A percentile compares a stretch with the other conserved stretches of the same genome.
phyloP scores from a whole-genome alignment of 2,113 vertebrate species.

The Microcebus lehilahytsara region DNA sequence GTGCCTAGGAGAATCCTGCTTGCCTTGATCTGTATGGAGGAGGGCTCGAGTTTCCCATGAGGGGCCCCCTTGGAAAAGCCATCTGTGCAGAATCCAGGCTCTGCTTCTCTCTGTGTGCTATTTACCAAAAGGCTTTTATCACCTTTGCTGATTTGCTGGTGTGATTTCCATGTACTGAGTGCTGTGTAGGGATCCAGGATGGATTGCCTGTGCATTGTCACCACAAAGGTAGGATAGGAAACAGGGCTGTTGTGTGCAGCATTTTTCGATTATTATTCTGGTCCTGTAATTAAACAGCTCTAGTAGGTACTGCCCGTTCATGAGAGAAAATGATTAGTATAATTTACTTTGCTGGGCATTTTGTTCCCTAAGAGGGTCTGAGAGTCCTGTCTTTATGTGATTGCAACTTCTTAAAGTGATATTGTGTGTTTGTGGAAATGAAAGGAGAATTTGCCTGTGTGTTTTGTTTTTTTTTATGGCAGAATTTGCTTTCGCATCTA shows the following conservation, averaged over 20 bases:
- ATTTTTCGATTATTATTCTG: constrained; percentile 80
- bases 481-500: constrained; percentile 77
- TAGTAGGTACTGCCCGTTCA: constrained; percentile 76
- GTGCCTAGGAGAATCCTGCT: constrained; percentile 87
- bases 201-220: constrained; percentile 99
- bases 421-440: constrained; percentile 74
- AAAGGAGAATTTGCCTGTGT: constrained; percentile 70
- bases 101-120: constrained; percentile 80
- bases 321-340: constrained; percentile 80
- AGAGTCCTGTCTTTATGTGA: constrained; percentile 74
- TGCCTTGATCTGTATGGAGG: constrained; percentile 88
- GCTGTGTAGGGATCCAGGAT: constrained; percentile 89
- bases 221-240: constrained; percentile 95
- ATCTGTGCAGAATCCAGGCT: constrained; percentile 85
- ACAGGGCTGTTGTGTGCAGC: constrained; percentile 79
- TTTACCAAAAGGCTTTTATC: constrained; percentile 81
- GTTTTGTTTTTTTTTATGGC: neutral
- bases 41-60: constrained; percentile 86
- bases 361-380: constrained; percentile 71
- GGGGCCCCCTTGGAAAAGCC: constrained; percentile 85
- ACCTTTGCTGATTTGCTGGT: constrained; percentile 86
- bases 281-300: constrained; percentile 81
- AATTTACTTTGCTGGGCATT: constrained; percentile 76
- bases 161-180: constrained; percentile 86
- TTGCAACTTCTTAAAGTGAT: constrained; percentile 80